Evolutionary conservation across 1,140 invertebrate genomes (phyloP).

Genomic region (Lepidurus apus): DNA sequence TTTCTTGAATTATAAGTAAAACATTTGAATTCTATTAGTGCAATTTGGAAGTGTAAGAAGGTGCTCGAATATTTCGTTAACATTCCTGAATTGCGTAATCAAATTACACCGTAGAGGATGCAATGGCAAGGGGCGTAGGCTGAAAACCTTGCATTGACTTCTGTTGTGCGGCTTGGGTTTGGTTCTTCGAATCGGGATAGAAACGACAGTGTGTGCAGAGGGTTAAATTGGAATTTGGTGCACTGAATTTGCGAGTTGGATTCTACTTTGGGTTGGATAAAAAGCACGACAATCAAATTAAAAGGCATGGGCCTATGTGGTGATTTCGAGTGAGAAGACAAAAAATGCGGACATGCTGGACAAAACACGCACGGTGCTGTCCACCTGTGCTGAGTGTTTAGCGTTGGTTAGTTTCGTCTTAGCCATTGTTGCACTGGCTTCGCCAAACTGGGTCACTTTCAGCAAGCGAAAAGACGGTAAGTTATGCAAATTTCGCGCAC

Average conservation of each 20-base stretch:
- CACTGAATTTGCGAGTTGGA: too few relatives aligned
- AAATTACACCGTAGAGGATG: neutral
- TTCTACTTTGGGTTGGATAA: too few relatives aligned
- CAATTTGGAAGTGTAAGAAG: too few relatives aligned
- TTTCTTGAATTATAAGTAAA: too few relatives aligned
- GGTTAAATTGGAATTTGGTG: too few relatives aligned
- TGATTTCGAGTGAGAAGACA: neutral
- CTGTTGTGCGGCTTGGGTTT: neutral
- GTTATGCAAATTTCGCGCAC: too few relatives aligned
- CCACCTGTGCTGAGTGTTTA: slow-evolving; percentile 21
- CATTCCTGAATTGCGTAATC: neutral
- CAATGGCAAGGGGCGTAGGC: slow-evolving; percentile 10
- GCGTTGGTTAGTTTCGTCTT: neutral
- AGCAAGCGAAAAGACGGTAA: neutral
- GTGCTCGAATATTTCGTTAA: too few relatives aligned
- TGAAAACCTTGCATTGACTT: neutral
- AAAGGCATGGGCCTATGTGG: neutral
- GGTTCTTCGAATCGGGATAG: too few relatives aligned
- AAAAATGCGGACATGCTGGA: slow-evolving; percentile 14
- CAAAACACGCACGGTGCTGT: slow-evolving; percentile 4
- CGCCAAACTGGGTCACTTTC: neutral
- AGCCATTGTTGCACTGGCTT: neutral
- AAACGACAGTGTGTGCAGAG: too few relatives aligned
- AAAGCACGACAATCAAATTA: too few relatives aligned
- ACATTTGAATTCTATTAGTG: too few relatives aligned